These are phyloP conservation scores for Nothura maculosa DNA, from an alignment of 2,797 vertebrate genomes.

Conservation along the genomic window DNA sequence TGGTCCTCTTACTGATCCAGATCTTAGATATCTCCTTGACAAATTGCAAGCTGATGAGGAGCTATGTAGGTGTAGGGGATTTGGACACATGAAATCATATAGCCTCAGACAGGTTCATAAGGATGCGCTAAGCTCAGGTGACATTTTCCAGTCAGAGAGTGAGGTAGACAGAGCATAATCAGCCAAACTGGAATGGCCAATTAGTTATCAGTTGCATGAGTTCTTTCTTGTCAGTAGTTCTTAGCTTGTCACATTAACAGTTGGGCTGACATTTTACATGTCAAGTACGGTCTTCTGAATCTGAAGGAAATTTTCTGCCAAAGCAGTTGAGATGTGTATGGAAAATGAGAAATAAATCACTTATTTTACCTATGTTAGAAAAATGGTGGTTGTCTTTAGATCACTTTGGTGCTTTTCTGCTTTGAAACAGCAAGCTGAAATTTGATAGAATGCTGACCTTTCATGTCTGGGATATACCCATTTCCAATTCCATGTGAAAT, in stretches of 20 bases:
- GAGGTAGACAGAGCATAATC: not conserved
- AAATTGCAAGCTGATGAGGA: not conserved
- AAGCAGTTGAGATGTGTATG: not conserved
- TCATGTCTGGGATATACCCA: not conserved
- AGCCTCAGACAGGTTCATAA: not conserved
- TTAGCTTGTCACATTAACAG: not conserved
- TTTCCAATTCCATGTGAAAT: not conserved
- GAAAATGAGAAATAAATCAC: not conserved
- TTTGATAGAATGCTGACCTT: not conserved
- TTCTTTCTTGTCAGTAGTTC: rapidly evolving
- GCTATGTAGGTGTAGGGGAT: not conserved
- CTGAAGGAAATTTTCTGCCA: not conserved
- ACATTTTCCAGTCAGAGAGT: not conserved
- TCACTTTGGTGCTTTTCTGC: not conserved
- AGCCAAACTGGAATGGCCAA: rapidly evolving
- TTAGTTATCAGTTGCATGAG: not conserved
- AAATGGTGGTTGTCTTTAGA: not conserved
- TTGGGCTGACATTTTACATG: not conserved
- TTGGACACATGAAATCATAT: rapidly evolving
- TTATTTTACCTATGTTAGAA: not conserved
- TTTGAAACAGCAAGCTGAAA: not conserved
- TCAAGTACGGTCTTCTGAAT: not conserved
- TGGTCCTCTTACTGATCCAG: not conserved
- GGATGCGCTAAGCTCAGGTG: not conserved
- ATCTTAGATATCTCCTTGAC: not conserved